Base-by-base conservation (phyloP, 92 coral and sea anemone genomes). In the Palythoa grandis region DNA sequence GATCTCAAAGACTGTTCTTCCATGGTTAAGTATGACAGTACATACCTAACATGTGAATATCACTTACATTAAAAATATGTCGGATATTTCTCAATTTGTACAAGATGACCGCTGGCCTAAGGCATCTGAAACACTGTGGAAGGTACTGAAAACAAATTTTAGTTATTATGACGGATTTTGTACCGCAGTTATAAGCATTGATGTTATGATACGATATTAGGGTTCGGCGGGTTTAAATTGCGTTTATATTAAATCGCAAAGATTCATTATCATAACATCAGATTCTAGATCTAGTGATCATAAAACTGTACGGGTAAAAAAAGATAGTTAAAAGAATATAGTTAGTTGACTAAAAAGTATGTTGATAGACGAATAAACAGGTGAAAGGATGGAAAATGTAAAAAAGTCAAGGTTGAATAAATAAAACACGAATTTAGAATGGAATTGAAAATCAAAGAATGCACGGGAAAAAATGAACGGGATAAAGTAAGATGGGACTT, bases 1-100 rank as follows among this genome's bases (percentile, higher is more conserved):
- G 25, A 11, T 4, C 8, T 1, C 69, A 8, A 9, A 5, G 11
- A n/a, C 1, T 63, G 10, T 1, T 25, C 0, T 5, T 8, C 39
- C 20, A 19, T 11, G 20, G 65, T 58, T 29, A 29, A 29, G 35
- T 29, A 29, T 29, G 35, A 14, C 10, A 19, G 17, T 58, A 58
- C 17, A 4, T 58, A 6, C 74, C 4, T 11, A 53, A 29, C 24
- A 76, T 2, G 15, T 6, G 53, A 9, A 6, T 54, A 11, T 69
- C 38, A 88, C 94, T 83, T 82, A 94, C 98, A 88, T 93, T 92
- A 58, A 94, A 94, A 70, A 94, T 94, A 85, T 94, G 98, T 73
- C 93, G 83, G 16, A 94, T 94, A 76, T 94, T 94, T 93, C 93
- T 94, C 82, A 92, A 92, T 89, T 94, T 94, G 90, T 92, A 92